A percentile compares a stretch with the other conserved stretches of the same genome.
Evolutionary conservation across 2,113 vertebrate genomes (phyloP).

Genomic region (Myanophis thanlyinensis): DNA sequence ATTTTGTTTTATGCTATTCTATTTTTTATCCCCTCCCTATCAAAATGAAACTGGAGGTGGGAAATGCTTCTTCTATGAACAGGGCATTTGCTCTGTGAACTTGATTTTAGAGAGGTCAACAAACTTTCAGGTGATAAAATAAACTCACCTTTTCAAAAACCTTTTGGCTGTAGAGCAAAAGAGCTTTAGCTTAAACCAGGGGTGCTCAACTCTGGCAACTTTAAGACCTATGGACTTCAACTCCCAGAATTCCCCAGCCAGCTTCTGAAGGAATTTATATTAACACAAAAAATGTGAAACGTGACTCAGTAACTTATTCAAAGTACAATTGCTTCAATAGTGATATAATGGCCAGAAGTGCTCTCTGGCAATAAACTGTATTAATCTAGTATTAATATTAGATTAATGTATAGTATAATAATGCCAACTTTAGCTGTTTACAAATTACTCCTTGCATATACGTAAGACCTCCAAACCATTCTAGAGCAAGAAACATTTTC

Average conservation of each 20-base stretch:
- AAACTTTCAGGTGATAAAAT: not conserved
- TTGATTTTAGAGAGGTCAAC: not conserved
- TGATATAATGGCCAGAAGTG: not conserved
- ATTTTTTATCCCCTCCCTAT: no score
- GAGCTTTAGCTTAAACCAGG: not conserved
- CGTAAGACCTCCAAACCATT: not conserved
- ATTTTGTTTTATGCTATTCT: not conserved
- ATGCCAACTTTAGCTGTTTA: not conserved
- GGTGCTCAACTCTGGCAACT: not conserved
- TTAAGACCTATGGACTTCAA: not conserved
- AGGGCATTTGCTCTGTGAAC: constrained; percentile 5
- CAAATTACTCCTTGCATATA: not conserved
- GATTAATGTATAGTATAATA: no score
- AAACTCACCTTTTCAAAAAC: not conserved
- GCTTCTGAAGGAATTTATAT: not conserved
- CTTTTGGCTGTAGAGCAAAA: not conserved
- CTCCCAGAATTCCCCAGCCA: not conserved
- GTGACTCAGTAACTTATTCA: not conserved
- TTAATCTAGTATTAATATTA: no score
- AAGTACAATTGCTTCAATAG: not conserved
- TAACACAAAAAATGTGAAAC: not conserved
- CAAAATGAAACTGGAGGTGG: not conserved
- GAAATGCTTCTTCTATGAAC: constrained; percentile 7
- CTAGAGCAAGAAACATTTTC: not conserved
- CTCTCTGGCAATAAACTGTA: not conserved